A percentile compares a stretch with the other conserved stretches of the same genome.
phyloP scores from a whole-genome alignment of 2,888 invertebrate genomes.

The Cheilosia scutellata region DNA sequence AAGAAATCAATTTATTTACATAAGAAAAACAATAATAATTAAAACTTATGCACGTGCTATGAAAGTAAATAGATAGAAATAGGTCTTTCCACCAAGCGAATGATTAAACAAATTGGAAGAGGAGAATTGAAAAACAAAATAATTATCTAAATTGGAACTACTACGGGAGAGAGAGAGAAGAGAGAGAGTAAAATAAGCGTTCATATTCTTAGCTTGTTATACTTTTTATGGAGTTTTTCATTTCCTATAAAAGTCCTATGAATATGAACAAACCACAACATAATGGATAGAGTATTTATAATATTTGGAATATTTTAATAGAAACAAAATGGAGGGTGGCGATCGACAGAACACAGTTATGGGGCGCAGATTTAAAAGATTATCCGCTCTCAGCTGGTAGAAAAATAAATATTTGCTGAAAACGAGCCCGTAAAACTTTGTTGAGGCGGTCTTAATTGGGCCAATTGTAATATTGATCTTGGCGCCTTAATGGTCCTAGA shows the following conservation, averaged over 20 bases:
- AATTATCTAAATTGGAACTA: slow-evolving; percentile 45
- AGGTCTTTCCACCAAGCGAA: slow-evolving; percentile 69
- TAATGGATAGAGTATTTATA: too few relatives aligned
- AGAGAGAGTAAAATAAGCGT: slow-evolving; percentile 74
- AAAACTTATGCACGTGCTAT: slow-evolving; percentile 51
- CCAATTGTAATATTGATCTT: too few relatives aligned
- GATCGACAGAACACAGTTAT: too few relatives aligned
- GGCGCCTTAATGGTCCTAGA: too few relatives aligned
- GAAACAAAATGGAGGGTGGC: too few relatives aligned
- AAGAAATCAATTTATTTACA: slow-evolving; percentile 36
- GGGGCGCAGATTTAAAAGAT: too few relatives aligned
- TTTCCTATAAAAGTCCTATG: background rate
- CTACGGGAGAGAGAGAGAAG: slow-evolving; percentile 51
- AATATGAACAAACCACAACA: too few relatives aligned
- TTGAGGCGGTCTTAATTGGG: too few relatives aligned
- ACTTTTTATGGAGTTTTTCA: slow-evolving; percentile 68
- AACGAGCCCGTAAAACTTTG: too few relatives aligned
- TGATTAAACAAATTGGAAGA: slow-evolving; percentile 54
- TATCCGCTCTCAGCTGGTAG: too few relatives aligned
- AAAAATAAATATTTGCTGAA: too few relatives aligned
- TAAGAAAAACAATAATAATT: slow-evolving; percentile 27
- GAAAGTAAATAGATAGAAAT: slow-evolving; percentile 41
- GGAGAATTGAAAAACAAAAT: slow-evolving; percentile 37
- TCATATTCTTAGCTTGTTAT: slow-evolving; percentile 34
- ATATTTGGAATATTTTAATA: too few relatives aligned